A percentile compares a stretch with the other conserved stretches of the same genome.
Evolutionary conservation across 2,888 invertebrate genomes (phyloP).

Genomic region (Pemphredon lugubris): DNA sequence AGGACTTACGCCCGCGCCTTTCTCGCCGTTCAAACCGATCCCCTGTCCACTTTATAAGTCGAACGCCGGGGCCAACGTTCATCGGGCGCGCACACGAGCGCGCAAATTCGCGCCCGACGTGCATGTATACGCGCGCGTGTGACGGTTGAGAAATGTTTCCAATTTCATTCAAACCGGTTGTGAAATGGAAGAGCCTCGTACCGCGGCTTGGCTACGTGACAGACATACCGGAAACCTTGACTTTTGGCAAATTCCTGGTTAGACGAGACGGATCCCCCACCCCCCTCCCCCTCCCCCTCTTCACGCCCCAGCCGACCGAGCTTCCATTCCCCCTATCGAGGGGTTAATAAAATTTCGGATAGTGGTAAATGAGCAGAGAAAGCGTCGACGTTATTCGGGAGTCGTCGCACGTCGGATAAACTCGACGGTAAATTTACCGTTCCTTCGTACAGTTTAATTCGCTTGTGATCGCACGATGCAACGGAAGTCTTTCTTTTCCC

Average conservation of each 20-base stretch:
- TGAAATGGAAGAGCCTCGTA: conserved; percentile 67
- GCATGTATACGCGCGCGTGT: conserved; percentile 12
- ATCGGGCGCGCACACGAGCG: conserved; percentile 5
- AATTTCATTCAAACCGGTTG: conserved; percentile 78
- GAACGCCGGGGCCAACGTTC: conserved; percentile 21
- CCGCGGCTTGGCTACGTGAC: conserved; percentile 75
- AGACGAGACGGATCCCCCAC: conserved; percentile 47
- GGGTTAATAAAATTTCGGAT: conserved; percentile 75
- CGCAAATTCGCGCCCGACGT: no score
- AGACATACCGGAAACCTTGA: conserved; percentile 72
- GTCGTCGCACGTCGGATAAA: background rate
- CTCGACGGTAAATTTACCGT: no score
- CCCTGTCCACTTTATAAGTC: conserved; percentile 60
- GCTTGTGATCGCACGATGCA: no score
- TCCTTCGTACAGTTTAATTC: no score
- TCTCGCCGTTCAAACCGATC: conserved; percentile 40
- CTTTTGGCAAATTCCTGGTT: conserved; percentile 70
- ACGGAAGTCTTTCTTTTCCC: no score
- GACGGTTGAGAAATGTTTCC: conserved; percentile 78
- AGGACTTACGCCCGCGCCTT: conserved; percentile 41
- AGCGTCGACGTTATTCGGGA: background rate
- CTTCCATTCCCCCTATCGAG: conserved; percentile 35
- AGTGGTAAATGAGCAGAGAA: conserved; percentile 18
- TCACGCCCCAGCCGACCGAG: conserved; percentile 18
- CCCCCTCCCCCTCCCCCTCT: conserved; percentile 24